Conservation (phyloP, 2,888 invertebrate genomes). For the Xestia ashworthii region DNA sequence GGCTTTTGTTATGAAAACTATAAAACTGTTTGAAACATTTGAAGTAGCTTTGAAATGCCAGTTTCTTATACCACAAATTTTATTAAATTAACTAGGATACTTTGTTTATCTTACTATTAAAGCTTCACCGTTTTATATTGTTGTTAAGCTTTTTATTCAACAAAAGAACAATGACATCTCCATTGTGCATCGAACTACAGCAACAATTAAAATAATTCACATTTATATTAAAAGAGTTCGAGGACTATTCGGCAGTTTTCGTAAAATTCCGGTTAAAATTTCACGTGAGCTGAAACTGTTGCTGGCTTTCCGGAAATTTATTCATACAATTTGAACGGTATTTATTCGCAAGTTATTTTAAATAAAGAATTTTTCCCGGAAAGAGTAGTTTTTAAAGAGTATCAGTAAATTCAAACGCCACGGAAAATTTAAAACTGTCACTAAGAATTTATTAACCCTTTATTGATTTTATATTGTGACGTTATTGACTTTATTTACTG, state of each 20-base stretch:
- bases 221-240: conserved; percentile 20
- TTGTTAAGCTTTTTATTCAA: conserved; percentile 11
- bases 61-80: conserved; percentile 4
- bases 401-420: background rate
- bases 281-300: conserved; percentile 8
- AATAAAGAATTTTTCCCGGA: background rate
- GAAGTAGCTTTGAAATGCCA: background rate
- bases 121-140: background rate
- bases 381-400: background rate
- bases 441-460: background rate
- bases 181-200: conserved; percentile 18
- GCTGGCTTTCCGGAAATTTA: background rate
- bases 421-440: background rate
- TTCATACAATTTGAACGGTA: conserved; percentile 9
- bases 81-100: background rate
- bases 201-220: conserved; percentile 27
- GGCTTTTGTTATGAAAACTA: background rate
- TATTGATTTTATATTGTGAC: no score
- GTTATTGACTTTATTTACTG: background rate
- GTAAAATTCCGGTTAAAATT: conserved; percentile 16
- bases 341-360: conserved; percentile 2
- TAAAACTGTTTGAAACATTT: background rate
- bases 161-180: conserved; percentile 12
- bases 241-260: conserved; percentile 5
- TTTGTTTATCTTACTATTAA: background rate